Conservation (phyloP, 2,888 invertebrate species). For the Thereva unica region DNA sequence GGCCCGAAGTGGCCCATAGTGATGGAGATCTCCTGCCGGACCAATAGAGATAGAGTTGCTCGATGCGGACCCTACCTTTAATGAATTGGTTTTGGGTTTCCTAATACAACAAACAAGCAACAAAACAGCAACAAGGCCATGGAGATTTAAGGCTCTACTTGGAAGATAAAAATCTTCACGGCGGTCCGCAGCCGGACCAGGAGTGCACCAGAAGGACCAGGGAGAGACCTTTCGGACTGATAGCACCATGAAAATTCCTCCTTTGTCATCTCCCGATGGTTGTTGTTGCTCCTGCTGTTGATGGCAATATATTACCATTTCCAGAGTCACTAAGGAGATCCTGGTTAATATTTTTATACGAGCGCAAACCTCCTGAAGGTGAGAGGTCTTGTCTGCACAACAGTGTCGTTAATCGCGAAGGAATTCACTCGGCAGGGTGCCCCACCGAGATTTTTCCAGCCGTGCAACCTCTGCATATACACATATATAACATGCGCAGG, state of each 20-base stretch:
- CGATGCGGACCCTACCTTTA: constrained; percentile 16
- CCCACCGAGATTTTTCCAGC: constrained; percentile 38
- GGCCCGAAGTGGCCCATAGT: constrained; percentile 8
- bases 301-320: constrained; percentile 37
- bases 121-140: constrained; percentile 37
- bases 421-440: constrained; percentile 39
- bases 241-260: constrained; percentile 39
- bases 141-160: constrained; percentile 33
- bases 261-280: constrained; percentile 36
- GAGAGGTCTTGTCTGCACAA: constrained; percentile 35
- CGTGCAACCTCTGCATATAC: constrained; percentile 1
- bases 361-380: constrained; percentile 5
- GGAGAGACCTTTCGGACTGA: constrained; percentile 20
- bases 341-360: constrained; percentile 21
- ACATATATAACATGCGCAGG: constrained; percentile 2
- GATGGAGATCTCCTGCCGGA: constrained; percentile 25
- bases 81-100: constrained; percentile 34
- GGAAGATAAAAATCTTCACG: constrained; percentile 40
- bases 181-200: constrained; percentile 35
- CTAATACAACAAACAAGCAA: constrained; percentile 34
- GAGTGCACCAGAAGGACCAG: neutral
- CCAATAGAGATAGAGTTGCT: constrained; percentile 33
- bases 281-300: constrained; percentile 37
- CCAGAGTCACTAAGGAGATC: constrained; percentile 32
- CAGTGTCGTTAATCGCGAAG: constrained; percentile 40